Conservation (phyloP, 2,113 vertebrate genomes). For the Neodontobutis hainanensis region DNA sequence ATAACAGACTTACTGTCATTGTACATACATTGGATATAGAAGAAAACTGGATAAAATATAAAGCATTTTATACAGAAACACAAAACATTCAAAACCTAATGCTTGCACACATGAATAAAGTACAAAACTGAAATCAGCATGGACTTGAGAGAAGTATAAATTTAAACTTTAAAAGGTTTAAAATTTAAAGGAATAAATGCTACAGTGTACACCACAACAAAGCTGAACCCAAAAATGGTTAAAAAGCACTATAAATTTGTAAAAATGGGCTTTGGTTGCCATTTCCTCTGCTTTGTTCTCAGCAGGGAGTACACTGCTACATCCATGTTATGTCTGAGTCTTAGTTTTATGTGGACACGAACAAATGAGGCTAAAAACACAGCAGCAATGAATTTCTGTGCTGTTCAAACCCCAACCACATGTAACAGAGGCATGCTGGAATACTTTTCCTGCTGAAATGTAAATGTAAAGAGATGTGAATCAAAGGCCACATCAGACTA, state of each 20-base stretch:
- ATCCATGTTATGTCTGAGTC: neutral
- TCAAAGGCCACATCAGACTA: too few species aligned
- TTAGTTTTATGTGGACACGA: conserved; percentile 10
- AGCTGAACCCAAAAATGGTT: conserved; percentile 7
- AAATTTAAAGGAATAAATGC: conserved; percentile 19
- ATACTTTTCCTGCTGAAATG: neutral
- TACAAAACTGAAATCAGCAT: neutral
- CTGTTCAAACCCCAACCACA: neutral
- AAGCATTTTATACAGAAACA: neutral
- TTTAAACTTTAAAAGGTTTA: too few species aligned
- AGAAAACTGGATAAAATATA: too few species aligned
- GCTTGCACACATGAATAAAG: neutral
- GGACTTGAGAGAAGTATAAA: conserved; percentile 15
- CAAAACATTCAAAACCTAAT: conserved; percentile 19
- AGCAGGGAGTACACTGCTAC: conserved; percentile 8
- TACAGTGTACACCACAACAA: conserved; percentile 38
- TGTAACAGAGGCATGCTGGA: neutral
- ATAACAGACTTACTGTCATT: too few species aligned
- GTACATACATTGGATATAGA: too few species aligned
- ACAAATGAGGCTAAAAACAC: conserved; percentile 4
- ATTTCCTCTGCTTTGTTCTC: conserved; percentile 51
- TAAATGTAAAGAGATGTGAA: neutral
- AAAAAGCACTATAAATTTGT: conserved; percentile 33
- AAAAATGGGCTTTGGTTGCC: conserved; percentile 17
- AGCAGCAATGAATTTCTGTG: neutral